These are phyloP conservation scores for Melanophora roralis DNA, from an alignment of 2,888 invertebrate species.

Conservation along the genomic window DNA sequence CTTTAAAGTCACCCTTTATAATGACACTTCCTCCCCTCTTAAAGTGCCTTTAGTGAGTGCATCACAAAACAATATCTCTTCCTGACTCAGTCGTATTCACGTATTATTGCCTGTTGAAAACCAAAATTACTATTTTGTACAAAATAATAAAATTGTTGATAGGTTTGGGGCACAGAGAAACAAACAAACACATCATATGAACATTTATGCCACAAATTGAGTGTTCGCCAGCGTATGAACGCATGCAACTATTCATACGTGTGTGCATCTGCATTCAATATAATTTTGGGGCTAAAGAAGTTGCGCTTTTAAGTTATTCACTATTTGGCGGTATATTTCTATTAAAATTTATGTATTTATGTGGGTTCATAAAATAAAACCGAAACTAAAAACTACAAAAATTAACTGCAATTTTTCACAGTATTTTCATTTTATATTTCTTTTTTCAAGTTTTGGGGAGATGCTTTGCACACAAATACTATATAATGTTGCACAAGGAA, in stretches of 20 bases:
- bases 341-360: conserved; percentile 62
- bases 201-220: conserved; percentile 49
- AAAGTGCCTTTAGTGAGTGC: not conserved
- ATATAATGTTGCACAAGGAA: conserved; percentile 21
- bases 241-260: too few species aligned
- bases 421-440: conserved; percentile 25
- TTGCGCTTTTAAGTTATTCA: conserved; percentile 10
- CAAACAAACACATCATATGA: conserved; percentile 16
- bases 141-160: conserved; percentile 41
- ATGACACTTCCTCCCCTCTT: not conserved
- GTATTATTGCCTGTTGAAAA: conserved; percentile 44
- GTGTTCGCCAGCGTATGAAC: conserved; percentile 32
- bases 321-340: conserved; percentile 55
- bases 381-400: conserved; percentile 46
- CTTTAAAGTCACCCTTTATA: not conserved
- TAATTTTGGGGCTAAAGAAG: not conserved
- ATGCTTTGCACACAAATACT: conserved; percentile 17
- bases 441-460: not conserved
- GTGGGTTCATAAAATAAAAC: conserved; percentile 58
- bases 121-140: conserved; percentile 45
- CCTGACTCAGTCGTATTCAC: not conserved
- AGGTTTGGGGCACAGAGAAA: conserved; percentile 19
- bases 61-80: not conserved
- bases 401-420: conserved; percentile 63
- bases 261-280: not conserved